These are phyloP conservation scores for Deroptyus accipitrinus DNA, from an alignment of 2,113 vertebrate species.

Conservation along the genomic window DNA sequence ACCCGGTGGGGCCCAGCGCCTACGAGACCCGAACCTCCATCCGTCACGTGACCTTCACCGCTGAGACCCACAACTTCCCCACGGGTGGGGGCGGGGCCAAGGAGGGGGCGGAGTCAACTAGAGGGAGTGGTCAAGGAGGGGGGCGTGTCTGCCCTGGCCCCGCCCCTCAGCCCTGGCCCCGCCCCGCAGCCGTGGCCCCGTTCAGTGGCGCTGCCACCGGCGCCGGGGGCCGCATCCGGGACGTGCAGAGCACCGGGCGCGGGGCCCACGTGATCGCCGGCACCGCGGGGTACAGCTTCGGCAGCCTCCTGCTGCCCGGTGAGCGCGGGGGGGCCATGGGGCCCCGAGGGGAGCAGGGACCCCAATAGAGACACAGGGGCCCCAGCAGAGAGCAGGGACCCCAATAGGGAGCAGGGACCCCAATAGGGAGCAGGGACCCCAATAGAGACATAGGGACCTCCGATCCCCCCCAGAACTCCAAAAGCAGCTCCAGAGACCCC, in stretches of 20 bases:
- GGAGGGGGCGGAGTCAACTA: no score
- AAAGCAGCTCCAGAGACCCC: no score
- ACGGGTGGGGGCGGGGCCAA: background rate
- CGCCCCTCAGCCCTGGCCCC: conserved; percentile 18
- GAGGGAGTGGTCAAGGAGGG: background rate
- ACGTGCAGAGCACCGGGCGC: conserved; percentile 86
- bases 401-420: no score
- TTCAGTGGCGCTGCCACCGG: conserved; percentile 92
- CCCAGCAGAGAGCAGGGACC: no score
- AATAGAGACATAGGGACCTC: no score
- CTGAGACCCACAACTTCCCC: no score
- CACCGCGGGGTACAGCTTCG: conserved; percentile 92
- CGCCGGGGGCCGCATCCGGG: conserved; percentile 89
- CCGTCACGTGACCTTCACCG: no score
- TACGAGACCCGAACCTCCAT: no score
- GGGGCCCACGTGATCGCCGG: conserved; percentile 91
- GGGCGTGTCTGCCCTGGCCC: background rate
- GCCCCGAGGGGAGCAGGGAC: no score
- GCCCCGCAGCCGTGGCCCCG: conserved; percentile 80
- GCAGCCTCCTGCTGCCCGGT: conserved; percentile 90
- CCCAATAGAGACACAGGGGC: no score
- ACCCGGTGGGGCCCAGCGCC: conserved; percentile 16
- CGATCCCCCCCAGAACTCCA: no score
- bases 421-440: no score
- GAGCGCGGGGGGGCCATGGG: background rate